phyloP scores from a whole-genome alignment of 2,113 vertebrate species.

The Pedetes capensis region DNA sequence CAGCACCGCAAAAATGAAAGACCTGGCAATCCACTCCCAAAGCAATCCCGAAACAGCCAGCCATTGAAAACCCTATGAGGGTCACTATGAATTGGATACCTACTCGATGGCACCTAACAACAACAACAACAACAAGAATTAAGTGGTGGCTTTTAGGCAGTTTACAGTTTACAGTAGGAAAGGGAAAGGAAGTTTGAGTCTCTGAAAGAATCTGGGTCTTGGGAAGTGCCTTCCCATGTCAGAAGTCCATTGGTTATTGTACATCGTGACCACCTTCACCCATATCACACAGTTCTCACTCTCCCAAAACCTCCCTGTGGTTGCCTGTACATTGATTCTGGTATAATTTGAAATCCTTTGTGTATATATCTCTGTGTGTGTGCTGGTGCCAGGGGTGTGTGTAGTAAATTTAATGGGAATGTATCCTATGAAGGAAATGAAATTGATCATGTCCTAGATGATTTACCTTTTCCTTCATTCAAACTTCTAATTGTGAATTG shows the following conservation, averaged over 20 bases:
- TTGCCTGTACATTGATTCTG: background rate
- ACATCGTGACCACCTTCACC: background rate
- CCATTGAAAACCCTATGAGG: no score
- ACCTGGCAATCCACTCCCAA: no score
- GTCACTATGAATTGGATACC: no score
- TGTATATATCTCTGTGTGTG: background rate
- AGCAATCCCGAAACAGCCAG: no score
- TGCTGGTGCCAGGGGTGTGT: background rate
- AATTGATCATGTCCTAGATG: background rate
- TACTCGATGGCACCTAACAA: no score
- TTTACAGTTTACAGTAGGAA: background rate
- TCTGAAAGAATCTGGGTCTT: background rate
- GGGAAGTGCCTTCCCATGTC: background rate
- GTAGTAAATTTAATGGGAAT: background rate
- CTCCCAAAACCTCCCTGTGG: background rate
- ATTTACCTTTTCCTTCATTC: background rate
- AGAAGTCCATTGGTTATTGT: background rate
- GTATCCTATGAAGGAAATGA: background rate
- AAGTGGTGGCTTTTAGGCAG: background rate
- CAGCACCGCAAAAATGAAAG: no score
- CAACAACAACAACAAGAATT: no score
- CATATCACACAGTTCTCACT: background rate
- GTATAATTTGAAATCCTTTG: background rate
- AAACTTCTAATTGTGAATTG: background rate
- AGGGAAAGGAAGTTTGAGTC: background rate